Base-by-base conservation (phyloP, 2,888 invertebrate species). In the Andrena dorsata region DNA sequence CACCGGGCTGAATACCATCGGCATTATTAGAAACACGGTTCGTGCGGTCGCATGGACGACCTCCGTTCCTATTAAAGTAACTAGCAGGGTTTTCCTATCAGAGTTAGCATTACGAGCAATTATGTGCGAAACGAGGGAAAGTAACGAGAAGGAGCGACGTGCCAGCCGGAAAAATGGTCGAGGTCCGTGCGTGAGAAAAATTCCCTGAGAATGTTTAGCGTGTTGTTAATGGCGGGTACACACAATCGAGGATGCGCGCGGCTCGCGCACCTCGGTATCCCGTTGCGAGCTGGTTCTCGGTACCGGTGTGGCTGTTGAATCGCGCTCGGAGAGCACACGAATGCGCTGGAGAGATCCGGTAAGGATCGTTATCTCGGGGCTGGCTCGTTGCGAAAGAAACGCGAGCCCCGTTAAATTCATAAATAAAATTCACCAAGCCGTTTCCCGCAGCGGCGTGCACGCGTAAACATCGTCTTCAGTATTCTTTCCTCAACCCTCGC, bases 331-430 rank as follows among this genome's bases (percentile, higher is more conserved):
- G 61, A 49, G 49, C 64, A 26, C 76, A 82, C 75, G 74, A 68
- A 80, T 72, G 74, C 81, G 86, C 75, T 60, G 84, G 69, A 56
- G 69, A 56, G 86, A 87, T 86, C 83, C 86, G 80, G 85, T 77
- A 72, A 75, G 78, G 87, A 89, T 88, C 84, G 76, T 87, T 87
- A 89, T 87, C 86, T 80, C 28, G 26, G 30, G 41, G 81, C 58
- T 81, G 74, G 71, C 76, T 77, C 76, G 79, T 41, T 60, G 83
- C 81, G 63, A 83, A 86, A 69, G 80, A 86, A 82, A 76, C 78
- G 74, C 49, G 72, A 65, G 23, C 56, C 71, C 88, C 80, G 82
- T 88, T 86, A 86, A 41, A 41, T 41, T 41, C 41, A 41, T 41
- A 41, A 56, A 26, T 56, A 56, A 84, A 88, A 89, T 87, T 73